These are phyloP conservation scores for Syngnathus scovelli DNA, from an alignment of 2,113 vertebrate species.

Conservation along the genomic window DNA sequence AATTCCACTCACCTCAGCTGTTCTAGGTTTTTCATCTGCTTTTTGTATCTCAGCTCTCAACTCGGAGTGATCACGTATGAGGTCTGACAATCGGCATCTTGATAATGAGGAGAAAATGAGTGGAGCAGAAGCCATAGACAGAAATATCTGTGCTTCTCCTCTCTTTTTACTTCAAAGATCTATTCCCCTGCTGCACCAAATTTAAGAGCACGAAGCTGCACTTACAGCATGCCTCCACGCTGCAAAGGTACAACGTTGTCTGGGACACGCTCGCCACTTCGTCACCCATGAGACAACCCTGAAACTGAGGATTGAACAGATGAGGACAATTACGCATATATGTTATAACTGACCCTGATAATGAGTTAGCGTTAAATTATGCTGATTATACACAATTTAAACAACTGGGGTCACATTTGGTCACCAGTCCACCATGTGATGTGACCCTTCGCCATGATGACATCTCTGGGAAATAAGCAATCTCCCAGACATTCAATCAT, in stretches of 20 bases:
- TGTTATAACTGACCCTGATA: slow-evolving; percentile 25
- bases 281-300: slow-evolving; percentile 39
- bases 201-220: slow-evolving; percentile 48
- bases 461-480: background rate
- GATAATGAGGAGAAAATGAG: slow-evolving; percentile 66
- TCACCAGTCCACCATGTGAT: background rate
- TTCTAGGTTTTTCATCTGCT: slow-evolving; percentile 36
- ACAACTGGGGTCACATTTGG: background rate
- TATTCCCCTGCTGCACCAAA: slow-evolving; percentile 42
- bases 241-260: slow-evolving; percentile 36
- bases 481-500: slow-evolving; percentile 16
- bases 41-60: slow-evolving; percentile 53
- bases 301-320: slow-evolving; percentile 43
- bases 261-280: slow-evolving; percentile 41
- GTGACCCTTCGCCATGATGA: background rate
- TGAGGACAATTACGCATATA: slow-evolving; percentile 34
- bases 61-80: slow-evolving; percentile 38
- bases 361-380: slow-evolving; percentile 19
- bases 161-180: slow-evolving; percentile 21
- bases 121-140: slow-evolving; percentile 56
- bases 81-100: slow-evolving; percentile 54
- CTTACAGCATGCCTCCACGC: slow-evolving; percentile 34
- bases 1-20: slow-evolving; percentile 1
- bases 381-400: background rate
- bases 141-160: slow-evolving; percentile 51